Percentiles rank a stretch among this genome's conserved stretches.
phyloP scores from a whole-genome alignment of 2,888 invertebrate species.

The Oscheius sp. region DNA sequence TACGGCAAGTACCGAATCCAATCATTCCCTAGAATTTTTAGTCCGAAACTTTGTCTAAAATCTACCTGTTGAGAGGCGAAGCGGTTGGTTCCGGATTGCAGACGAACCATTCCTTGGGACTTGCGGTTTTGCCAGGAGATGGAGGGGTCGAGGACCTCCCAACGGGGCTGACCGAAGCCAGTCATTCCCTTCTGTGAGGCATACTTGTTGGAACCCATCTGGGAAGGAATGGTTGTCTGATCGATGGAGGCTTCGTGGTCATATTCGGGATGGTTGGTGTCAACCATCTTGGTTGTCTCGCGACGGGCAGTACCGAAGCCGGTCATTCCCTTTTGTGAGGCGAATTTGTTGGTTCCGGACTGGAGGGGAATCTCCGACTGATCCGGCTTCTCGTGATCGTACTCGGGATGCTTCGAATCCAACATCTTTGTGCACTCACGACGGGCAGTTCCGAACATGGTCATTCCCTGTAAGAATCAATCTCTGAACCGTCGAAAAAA shows the following conservation, averaged over 20 bases:
- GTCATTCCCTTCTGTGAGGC: slow-evolving; percentile 70
- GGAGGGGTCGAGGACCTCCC: slow-evolving; percentile 61
- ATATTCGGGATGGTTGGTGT: slow-evolving; percentile 70
- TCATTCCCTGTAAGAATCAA: slow-evolving; percentile 57
- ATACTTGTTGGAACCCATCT: slow-evolving; percentile 70
- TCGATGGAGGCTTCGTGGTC: slow-evolving; percentile 66
- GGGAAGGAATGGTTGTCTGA: slow-evolving; percentile 61
- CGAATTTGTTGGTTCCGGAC: slow-evolving; percentile 69
- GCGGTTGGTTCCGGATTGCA: slow-evolving; percentile 68
- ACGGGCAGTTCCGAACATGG: slow-evolving; percentile 69
- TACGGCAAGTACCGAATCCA: slow-evolving; percentile 64
- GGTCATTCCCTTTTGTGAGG: slow-evolving; percentile 69
- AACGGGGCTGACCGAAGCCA: slow-evolving; percentile 69
- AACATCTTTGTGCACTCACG: slow-evolving; percentile 70
- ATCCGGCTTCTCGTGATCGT: slow-evolving; percentile 69
- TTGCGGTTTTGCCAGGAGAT: slow-evolving; percentile 67
- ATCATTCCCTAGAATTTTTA: slow-evolving; percentile 51
- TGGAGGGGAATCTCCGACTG: slow-evolving; percentile 69
- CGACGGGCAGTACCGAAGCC: slow-evolving; percentile 70
- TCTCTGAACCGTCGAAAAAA: not conserved
- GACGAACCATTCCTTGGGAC: slow-evolving; percentile 68
- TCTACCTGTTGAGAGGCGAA: slow-evolving; percentile 66
- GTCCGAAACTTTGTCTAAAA: too few relatives aligned
- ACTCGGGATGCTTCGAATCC: slow-evolving; percentile 70
- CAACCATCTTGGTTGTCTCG: slow-evolving; percentile 69